Evolutionary conservation across 2,888 invertebrate species (phyloP).

Genomic region (Zhuqinia jingwanae): DNA sequence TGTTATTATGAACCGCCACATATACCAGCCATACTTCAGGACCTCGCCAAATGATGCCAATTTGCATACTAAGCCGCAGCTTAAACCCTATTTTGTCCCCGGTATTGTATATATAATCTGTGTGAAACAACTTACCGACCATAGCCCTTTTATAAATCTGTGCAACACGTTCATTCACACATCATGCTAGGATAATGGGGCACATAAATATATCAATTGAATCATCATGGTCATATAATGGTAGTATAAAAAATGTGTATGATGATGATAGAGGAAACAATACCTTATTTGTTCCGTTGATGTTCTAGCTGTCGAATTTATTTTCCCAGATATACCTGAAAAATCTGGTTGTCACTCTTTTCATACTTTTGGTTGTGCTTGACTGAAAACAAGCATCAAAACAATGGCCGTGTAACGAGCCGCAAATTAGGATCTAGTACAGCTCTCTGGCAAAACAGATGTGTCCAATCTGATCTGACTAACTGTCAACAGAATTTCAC

Average conservation of each 20-base stretch:
- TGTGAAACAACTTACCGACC: too few species aligned
- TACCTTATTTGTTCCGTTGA: too few species aligned
- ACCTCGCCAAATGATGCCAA: slow-evolving; percentile 56
- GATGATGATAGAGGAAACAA: background rate
- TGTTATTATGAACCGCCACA: background rate
- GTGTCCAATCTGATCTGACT: slow-evolving; percentile 56
- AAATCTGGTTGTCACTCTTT: slow-evolving; percentile 58
- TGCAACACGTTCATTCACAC: slow-evolving; percentile 37
- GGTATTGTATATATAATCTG: slow-evolving; percentile 23
- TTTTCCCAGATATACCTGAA: slow-evolving; percentile 56
- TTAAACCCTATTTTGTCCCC: slow-evolving; percentile 50
- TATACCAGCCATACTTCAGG: background rate
- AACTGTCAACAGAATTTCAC: slow-evolving; percentile 40
- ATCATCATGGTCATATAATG: too few species aligned
- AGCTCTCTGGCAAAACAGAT: slow-evolving; percentile 60
- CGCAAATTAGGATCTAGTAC: slow-evolving; percentile 44
- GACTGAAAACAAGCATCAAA: slow-evolving; percentile 61
- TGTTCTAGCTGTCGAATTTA: slow-evolving; percentile 28
- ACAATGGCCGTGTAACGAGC: slow-evolving; percentile 60
- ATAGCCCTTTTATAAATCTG: slow-evolving; percentile 58
- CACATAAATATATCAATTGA: background rate
- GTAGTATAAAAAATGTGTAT: background rate
- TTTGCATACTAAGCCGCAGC: slow-evolving; percentile 64
- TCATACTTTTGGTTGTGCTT: slow-evolving; percentile 40
- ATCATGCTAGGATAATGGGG: background rate